A percentile compares a stretch with the other conserved stretches of the same genome.
Evolutionary conservation across 1,140 invertebrate genomes (phyloP).

Genomic region (Brachionus angularis): DNA sequence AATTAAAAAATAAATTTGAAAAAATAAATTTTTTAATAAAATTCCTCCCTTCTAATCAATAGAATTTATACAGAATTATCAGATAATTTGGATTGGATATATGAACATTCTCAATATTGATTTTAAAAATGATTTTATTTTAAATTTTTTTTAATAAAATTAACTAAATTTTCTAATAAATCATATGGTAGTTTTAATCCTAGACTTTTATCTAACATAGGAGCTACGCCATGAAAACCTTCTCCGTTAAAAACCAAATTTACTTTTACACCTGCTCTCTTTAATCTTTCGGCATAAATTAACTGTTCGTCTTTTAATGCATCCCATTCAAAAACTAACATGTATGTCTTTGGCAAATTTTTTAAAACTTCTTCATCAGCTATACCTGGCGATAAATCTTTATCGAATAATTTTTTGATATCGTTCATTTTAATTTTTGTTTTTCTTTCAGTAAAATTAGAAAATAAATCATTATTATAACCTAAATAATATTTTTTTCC

Average conservation of each 20-base stretch:
- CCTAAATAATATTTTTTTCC: constrained; percentile 13
- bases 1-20: background rate
- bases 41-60: no score
- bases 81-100: constrained; percentile 1
- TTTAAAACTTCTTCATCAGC: constrained; percentile 14
- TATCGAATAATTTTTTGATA: background rate
- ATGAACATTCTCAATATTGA: no score
- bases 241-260: constrained; percentile 40
- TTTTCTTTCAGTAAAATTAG: constrained; percentile 14
- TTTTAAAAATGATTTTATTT: no score
- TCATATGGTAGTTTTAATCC: constrained; percentile 11
- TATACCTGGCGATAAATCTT: constrained; percentile 20
- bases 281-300: constrained; percentile 27
- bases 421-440: background rate
- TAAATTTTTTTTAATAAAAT: constrained; percentile 24
- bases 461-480: constrained; percentile 1
- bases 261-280: constrained; percentile 12
- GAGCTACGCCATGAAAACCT: constrained; percentile 35
- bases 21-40: background rate
- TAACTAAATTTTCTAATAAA: constrained; percentile 26
- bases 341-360: constrained; percentile 13
- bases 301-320: constrained; percentile 23
- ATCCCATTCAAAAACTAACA: constrained; percentile 33
- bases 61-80: constrained; percentile 7
- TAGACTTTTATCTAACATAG: constrained; percentile 2